Conservation (phyloP, 2,113 vertebrate genomes). For the Lagopus muta region DNA sequence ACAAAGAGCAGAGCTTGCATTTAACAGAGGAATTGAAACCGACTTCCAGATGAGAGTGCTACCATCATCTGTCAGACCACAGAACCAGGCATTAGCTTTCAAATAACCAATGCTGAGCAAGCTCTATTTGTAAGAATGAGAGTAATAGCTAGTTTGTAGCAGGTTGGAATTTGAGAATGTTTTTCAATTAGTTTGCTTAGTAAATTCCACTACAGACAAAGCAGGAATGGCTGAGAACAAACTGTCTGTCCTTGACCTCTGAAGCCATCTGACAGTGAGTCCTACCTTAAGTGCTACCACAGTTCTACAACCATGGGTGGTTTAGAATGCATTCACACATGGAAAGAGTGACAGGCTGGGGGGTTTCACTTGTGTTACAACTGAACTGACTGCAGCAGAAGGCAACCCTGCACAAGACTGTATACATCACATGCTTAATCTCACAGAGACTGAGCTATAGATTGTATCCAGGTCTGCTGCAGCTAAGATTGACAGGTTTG, state of each 20-base stretch:
- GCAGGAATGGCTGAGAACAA: background rate
- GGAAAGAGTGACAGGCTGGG: background rate
- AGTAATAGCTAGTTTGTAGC: background rate
- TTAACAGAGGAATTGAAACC: background rate
- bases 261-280: background rate
- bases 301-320: background rate
- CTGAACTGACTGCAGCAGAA: background rate
- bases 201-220: background rate
- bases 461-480: background rate
- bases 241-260: background rate
- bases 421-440: background rate
- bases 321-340: background rate
- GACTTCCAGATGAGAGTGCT: background rate
- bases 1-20: background rate
- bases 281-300: background rate
- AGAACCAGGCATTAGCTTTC: background rate
- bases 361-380: background rate
- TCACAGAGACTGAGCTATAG: background rate
- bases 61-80: background rate
- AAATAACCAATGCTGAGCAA: background rate
- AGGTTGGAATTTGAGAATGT: background rate
- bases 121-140: background rate
- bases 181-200: background rate
- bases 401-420: background rate
- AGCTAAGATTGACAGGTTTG: background rate